Evolutionary conservation across 92 coral and sea anemone genomes (phyloP), one percentile per base, ranked within the genome.

Genomic region (Diadumene lineata): DNA sequence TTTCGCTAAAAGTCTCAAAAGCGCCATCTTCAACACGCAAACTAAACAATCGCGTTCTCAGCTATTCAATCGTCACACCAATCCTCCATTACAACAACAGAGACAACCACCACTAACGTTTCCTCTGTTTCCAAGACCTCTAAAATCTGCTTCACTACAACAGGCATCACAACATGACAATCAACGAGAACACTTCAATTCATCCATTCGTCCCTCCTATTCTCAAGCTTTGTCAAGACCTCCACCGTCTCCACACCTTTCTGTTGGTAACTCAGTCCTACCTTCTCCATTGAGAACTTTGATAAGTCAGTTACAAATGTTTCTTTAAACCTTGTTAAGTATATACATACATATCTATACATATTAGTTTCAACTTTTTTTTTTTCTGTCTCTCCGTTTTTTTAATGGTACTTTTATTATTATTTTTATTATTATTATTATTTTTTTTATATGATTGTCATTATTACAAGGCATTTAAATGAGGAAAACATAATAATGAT

Each of bases 1-100:
- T 61, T 81, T 81, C 64, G 86, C 80, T 6, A 79, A 79, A 71
- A 79, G 64, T 43, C 50, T 80, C 7, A 80, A 80, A 80, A 73
- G 85, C 65, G 79, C 79, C 10, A 48, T 73, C 48, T 73, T 43
- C 50, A 73, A 61, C 27, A 72, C 73, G 7, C 60, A 16, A 25
- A 70, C 84, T 2, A 78, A 53, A 38, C 57, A 78, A 22, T 28
- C 76, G 38, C 34, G 31, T n/a, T n/a, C n/a, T n/a, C n/a, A n/a
- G n/a, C n/a, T n/a, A 57, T 33, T 23, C 19, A 56, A 50, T 19
- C 28, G 30, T 34, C 57, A 53, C 28, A 63, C 34, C 61, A 17
- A 68, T 53, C 2, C 64, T 26, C 73, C 11, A 11, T 29, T 1
- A 43, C 61, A 32, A 21, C 67, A 21, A 15, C 60, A 75, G 63